Evolutionary conservation across 2,888 invertebrate species (phyloP), one percentile per base, ranked within the genome.

Genomic region (Melanotus villosus): DNA sequence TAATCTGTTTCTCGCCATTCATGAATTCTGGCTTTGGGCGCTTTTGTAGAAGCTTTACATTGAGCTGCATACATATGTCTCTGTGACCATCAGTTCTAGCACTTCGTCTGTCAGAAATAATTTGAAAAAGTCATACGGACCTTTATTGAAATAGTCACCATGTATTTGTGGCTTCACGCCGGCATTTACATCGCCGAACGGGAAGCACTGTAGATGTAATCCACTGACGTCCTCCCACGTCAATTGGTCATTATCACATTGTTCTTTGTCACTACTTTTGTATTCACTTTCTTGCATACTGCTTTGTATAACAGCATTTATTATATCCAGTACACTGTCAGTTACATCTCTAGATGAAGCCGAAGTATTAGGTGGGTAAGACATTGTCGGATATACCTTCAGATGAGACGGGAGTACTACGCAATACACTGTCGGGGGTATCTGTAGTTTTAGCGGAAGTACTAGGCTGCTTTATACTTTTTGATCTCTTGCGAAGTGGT

Each of bases 21-120:
- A 18, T 45, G 43, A 34, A 70, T 41, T 14, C 70, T 26, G 6
- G 66, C 30, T 14, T 62, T 62, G 38, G 14, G 52, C n/a, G 14
- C 9, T n/a, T n/a, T 3, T 18, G 7, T 45, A 38, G 16, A 6
- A 12, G 21, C 30, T 45, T 23, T 21, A 3, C 14, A 18, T 23
- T 65, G 50, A 14, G 36, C 32, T 23, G 58, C 58, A 50, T 65
- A 65, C 26, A 18, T 23, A 19, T 65, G 65, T 65, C 56, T 65
- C 58, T n/a, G 16, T 32, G 4, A 36, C 16, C 9, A 16, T 41
- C 41, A 41, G 14, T 41, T 41, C 41, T 41, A 41, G 4, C n/a
- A 41, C 16, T 41, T 41, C 41, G 2, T 41, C 41, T 2, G 41
- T 41, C 14, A 41, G n/a, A 41, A 41, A 41, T 41, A 41, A n/a